Base-by-base conservation (phyloP, 2,888 invertebrate species). In the Clanis bilineata region DNA sequence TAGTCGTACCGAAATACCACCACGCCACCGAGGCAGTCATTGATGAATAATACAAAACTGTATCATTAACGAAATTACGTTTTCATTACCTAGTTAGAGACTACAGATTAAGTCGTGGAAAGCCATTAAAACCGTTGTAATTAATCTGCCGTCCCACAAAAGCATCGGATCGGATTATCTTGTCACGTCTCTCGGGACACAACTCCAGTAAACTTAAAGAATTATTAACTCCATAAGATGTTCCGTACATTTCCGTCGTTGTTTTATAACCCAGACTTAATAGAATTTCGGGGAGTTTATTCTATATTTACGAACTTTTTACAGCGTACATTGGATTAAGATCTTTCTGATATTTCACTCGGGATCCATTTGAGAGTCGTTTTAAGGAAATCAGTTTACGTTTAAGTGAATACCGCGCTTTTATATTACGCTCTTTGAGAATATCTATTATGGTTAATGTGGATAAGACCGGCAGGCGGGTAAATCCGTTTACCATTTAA, bases 271-370 rank as follows among this genome's bases (percentile, higher is more conserved):
- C 32, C 41, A n/a, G 28, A 23, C 60, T 59, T 69, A 69, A 70
- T 67, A 67, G 64, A 68, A 72, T 68, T 61, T 65, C 64, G 54
- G 38, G 44, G 59, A 64, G 60, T 56, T 63, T 56, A 64, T 68
- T 65, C 47, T 43, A 62, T 65, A 64, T 72, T 66, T 72, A 69
- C 64, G 64, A 63, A 56, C 57, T 56, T 62, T 64, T 66, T 63
- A 59, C 62, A 38, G 51, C 54, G 58, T 65, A 65, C 62, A 65
- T 70, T 64, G 68, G 63, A 70, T 73, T 69, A 72, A 62, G 66
- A 66, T 64, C 60, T 59, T 57, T 59, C 56, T 61, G 41, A 66
- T 64, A 47, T 61, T 44, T 63, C 62, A 55, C 56, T 56, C 36
- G 25, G 10, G 10, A 15, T 55, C 6, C 18, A 38, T 45, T 45